These are phyloP conservation scores for Mimumesa dahlbomi DNA, from an alignment of 2,888 invertebrate genomes.

Conservation along the genomic window DNA sequence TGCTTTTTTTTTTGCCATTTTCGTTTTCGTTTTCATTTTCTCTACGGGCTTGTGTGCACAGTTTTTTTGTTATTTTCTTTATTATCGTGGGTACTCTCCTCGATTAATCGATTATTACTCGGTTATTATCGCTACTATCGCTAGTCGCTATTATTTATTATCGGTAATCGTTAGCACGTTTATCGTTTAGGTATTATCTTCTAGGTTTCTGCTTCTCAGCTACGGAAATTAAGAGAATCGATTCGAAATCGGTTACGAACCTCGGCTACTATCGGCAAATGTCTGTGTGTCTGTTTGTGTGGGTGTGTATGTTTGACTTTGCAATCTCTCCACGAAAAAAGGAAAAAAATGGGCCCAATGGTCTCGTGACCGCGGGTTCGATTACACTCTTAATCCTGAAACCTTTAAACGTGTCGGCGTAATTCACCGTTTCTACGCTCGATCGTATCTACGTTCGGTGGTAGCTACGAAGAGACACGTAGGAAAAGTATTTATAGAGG, in stretches of 20 bases:
- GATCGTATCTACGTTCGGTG: no score
- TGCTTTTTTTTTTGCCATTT: neutral
- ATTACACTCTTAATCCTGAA: no score
- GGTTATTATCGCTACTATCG: slow-evolving; percentile 21
- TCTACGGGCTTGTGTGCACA: neutral
- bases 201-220: slow-evolving; percentile 35
- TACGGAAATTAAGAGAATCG: slow-evolving; percentile 47
- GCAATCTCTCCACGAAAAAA: slow-evolving; percentile 22
- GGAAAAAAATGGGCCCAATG: no score
- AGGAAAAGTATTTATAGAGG: no score
- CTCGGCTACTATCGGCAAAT: neutral
- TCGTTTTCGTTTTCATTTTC: neutral
- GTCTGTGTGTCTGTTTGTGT: no score
- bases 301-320: neutral
- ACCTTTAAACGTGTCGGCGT: no score
- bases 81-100: slow-evolving; percentile 1
- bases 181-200: slow-evolving; percentile 34
- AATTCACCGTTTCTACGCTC: no score
- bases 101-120: slow-evolving; percentile 25
- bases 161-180: slow-evolving; percentile 20
- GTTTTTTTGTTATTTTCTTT: slow-evolving; percentile 21
- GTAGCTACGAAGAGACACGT: no score
- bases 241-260: slow-evolving; percentile 22
- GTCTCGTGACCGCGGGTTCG: no score
- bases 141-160: slow-evolving; percentile 10